Evolutionary conservation across 2,888 invertebrate species (phyloP).

Genomic region (Drosophila greeni): DNA sequence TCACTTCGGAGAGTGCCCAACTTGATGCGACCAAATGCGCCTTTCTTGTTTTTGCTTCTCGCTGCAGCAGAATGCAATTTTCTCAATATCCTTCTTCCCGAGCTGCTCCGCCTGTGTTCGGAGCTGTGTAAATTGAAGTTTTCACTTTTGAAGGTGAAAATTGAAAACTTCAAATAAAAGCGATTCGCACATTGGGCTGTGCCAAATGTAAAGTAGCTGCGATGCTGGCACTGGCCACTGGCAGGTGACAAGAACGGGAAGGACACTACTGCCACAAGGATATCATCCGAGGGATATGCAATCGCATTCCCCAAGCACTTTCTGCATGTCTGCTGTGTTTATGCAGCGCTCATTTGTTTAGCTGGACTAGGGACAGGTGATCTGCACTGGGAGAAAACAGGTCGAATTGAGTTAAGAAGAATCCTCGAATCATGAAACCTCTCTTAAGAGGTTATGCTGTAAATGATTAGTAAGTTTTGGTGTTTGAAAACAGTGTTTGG

Average conservation of each 20-base stretch:
- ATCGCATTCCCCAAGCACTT: constrained; percentile 9
- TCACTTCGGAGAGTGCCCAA: constrained; percentile 1
- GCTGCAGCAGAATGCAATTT: constrained; percentile 61
- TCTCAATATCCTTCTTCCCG: constrained; percentile 37
- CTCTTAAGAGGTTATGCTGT: too few species aligned
- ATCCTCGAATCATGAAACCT: neutral
- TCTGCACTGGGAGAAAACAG: constrained; percentile 1
- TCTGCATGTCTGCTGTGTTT: constrained; percentile 22
- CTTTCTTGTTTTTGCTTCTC: constrained; percentile 13
- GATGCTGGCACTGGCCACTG: constrained; percentile 36
- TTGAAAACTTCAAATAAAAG: constrained; percentile 65
- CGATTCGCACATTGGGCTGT: constrained; percentile 61
- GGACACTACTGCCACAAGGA: constrained; percentile 15
- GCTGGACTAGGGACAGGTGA: constrained; percentile 17
- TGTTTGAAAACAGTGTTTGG: too few species aligned
- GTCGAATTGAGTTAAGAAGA: neutral
- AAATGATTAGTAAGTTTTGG: neutral
- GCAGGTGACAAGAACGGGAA: constrained; percentile 39
- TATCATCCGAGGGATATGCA: constrained; percentile 8
- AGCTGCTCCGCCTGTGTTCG: constrained; percentile 18
- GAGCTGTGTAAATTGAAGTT: constrained; percentile 61
- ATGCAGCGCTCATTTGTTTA: constrained; percentile 54
- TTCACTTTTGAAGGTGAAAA: constrained; percentile 70
- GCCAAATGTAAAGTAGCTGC: constrained; percentile 66
- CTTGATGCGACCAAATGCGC: constrained; percentile 25